These are phyloP conservation scores for Astreopora myriophthalma DNA, from an alignment of 64 coral and sea anemone genomes.

Conservation along the genomic window DNA sequence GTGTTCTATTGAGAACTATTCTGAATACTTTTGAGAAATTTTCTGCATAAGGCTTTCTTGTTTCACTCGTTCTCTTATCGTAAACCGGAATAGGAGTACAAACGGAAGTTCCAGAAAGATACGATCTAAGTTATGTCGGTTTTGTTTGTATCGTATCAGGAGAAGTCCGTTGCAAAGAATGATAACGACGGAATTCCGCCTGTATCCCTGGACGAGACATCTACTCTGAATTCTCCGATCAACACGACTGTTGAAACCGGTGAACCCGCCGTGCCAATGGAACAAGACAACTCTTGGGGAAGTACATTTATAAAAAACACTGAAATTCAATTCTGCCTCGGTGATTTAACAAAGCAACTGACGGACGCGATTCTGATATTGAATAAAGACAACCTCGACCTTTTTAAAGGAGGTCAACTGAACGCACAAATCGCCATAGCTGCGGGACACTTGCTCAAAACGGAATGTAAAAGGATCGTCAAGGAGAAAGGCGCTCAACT, in stretches of 20 bases:
- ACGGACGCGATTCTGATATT: background rate
- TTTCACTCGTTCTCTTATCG: too few species aligned
- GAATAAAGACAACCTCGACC: background rate
- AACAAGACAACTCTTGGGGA: background rate
- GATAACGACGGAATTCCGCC: background rate
- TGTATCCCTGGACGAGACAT: background rate
- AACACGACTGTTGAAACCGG: background rate
- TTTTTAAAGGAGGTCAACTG: background rate
- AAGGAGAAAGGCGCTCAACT: background rate
- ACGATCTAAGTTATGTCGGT: too few species aligned
- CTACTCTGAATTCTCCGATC: background rate
- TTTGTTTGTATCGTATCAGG: background rate
- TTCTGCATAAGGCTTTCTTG: too few species aligned
- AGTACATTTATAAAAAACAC: slow-evolving; percentile 8
- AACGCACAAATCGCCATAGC: background rate
- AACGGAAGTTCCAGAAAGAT: too few species aligned
- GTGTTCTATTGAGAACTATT: too few species aligned
- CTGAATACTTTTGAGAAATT: too few species aligned
- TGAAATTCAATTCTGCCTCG: background rate
- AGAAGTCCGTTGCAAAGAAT: background rate
- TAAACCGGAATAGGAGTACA: too few species aligned
- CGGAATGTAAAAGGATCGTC: background rate
- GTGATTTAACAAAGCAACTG: background rate
- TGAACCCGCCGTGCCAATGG: background rate
- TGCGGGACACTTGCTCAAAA: background rate